Evolutionary conservation across 2,888 invertebrate genomes (phyloP).

Genomic region (Parthenolecanium corni): DNA sequence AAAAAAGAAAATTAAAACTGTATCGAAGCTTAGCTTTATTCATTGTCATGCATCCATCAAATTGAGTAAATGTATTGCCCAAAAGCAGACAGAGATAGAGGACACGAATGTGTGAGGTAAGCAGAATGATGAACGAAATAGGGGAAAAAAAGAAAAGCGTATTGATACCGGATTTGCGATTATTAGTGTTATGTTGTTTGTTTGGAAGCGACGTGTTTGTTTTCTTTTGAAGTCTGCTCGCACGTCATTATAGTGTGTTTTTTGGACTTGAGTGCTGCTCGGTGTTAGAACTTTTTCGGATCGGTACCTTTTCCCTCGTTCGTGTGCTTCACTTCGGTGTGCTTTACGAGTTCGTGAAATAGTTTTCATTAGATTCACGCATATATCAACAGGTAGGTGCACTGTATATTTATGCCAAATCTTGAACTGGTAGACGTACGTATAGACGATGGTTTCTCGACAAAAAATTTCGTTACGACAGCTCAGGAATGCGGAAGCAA

Average conservation of each 20-base stretch:
- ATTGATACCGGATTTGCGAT: constrained; percentile 27
- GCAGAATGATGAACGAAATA: background rate
- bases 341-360: background rate
- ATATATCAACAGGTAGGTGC: no score
- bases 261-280: constrained; percentile 9
- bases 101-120: background rate
- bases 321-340: background rate
- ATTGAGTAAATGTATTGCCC: background rate
- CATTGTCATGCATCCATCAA: background rate
- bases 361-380: no score
- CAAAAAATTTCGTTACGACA: no score
- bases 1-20: constrained; percentile 8
- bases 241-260: background rate
- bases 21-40: constrained; percentile 18
- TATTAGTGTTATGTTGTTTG: constrained; percentile 19
- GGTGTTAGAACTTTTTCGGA: background rate
- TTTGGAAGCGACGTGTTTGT: background rate
- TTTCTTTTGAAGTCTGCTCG: no score
- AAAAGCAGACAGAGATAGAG: background rate
- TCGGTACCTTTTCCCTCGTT: background rate
- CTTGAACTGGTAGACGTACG: no score
- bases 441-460: no score
- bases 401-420: no score
- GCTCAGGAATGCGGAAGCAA: no score
- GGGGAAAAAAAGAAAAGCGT: no score